A percentile compares a stretch with the other conserved stretches of the same genome.
Conservation (phyloP, 2,888 invertebrate genomes). For the Dinocampus coccinellae region DNA sequence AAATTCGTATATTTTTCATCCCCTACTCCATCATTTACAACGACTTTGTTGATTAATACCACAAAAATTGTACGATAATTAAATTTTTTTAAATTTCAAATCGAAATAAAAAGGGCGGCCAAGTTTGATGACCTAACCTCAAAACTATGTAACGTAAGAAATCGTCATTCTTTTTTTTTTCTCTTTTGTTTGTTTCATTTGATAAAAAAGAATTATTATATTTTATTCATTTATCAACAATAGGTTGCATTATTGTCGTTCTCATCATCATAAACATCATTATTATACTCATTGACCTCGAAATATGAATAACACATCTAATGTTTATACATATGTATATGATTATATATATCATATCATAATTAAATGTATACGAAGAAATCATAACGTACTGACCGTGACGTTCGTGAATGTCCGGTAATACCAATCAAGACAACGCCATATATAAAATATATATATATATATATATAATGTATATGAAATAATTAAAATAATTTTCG, state of each 20-base stretch:
- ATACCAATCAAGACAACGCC: neutral
- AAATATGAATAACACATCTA: neutral
- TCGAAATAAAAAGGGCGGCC: no score
- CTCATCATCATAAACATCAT: no score
- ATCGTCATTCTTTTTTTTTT: no score
- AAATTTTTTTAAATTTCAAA: no score
- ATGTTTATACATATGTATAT: neutral
- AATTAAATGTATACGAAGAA: slow-evolving; percentile 15
- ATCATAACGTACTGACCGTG: slow-evolving; percentile 11
- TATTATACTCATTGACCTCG: slow-evolving; percentile 16
- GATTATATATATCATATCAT: slow-evolving; percentile 10
- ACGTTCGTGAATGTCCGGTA: slow-evolving; percentile 7
- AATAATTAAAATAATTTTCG: neutral
- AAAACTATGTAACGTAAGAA: no score
- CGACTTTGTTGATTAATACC: no score
- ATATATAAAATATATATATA: neutral
- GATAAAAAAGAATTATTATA: neutral
- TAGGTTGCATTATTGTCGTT: neutral
- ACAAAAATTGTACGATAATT: no score
- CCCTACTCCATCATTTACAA: no score
- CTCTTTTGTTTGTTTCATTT: no score
- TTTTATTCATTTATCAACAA: neutral
- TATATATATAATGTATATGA: neutral
- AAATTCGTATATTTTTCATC: no score
- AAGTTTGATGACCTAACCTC: no score